Base-by-base conservation (phyloP, 2,113 vertebrate species). In the Martes martes region DNA sequence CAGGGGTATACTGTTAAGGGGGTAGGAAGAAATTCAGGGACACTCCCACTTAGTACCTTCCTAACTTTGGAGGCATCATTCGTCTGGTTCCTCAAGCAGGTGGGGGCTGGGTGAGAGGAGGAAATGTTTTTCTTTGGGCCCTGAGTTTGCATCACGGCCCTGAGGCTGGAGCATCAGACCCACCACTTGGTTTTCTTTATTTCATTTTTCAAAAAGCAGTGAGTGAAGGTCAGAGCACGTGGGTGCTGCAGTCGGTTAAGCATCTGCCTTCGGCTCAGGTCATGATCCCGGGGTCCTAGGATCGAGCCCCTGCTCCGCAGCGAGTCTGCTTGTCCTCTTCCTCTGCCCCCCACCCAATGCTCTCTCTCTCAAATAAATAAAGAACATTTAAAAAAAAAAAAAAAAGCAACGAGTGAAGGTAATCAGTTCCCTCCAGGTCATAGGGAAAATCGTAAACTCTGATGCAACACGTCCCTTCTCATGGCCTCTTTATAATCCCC, bases 341-440 rank as follows among this genome's bases (percentile, higher is more conserved):
- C 63, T 65, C 63, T 33, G 28, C 28, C 2, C 28, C 63, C 28
- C 2, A 14, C 28, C 63, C 63, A 28, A 33, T 16, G 63, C 63
- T 16, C 63, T 65, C 63, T 52, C 50, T 65, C 63, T 65, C 63
- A 31, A 15, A 33, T 33, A 65, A 65, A 65, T 65, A 65, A 65
- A 65, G 6, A 65, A 33, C 14, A 33, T 67, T 33, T 16, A 33
- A 67, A 33, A 33, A 65, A 63, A 50, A 47, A 47, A 13, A 47
- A 52, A 52, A 65, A 65, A 82, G 31, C 0, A 0, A 14, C 0
- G 6, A 11, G 2, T 14, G 11, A 91, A 10, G 3, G 23, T 33
- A 2, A 15, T 7, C 7, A 4, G 2, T 55, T 55, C 78, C 39
- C 23, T 69, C 69, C 24, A 31, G 26, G 42, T 16, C 33, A 42